Evolutionary conservation across 2,888 invertebrate genomes (phyloP), one percentile per base, ranked within the genome.

Genomic region (Drosophila stalkeri): DNA sequence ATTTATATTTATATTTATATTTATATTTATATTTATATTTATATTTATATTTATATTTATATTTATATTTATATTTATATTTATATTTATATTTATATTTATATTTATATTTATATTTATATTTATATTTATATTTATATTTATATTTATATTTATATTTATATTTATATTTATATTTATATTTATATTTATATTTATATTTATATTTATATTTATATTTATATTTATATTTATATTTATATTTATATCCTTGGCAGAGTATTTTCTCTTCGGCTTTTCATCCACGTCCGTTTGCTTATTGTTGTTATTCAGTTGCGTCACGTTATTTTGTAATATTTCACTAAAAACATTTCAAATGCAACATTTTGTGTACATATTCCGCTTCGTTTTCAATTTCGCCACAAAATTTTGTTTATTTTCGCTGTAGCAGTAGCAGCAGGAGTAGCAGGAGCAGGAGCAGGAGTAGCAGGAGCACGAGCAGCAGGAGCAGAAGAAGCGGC

Each of bases 391-490:
- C 80, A 82, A 80, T 81, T 81, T 80, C 59, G 49, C 55, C 9
- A 54, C 39, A 60, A 72, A 72, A 64, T 76, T 61, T 69, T 80
- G 78, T 79, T 79, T 76, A 76, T 79, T 80, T 80, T 61, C 35
- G 55, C 65, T n/a, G 43, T 46, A 44, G 44, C 20, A 44, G 14
- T 3, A 27, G 16, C 20, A 43, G 11, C 9, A 23, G 51, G 20
- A 57, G 31, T 27, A 27, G 31, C 37, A 55, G 18, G 55, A 62
- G 51, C 27, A 37, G 33, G 39, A 37, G 20, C 51, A 39, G 23
- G 35, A 33, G 35, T 16, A 5, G 31, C 46, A 41, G 27, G 31
- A 35, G 27, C 18, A 52, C 20, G 35, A 35, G 37, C 49, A n/a
- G 66, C 63, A 60, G 72, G 27, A 8, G 35, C 39, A 41, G 20